These are phyloP conservation scores for Drosophila nr. perissopoda DNA, from an alignment of 2,888 invertebrate genomes.

Conservation along the genomic window DNA sequence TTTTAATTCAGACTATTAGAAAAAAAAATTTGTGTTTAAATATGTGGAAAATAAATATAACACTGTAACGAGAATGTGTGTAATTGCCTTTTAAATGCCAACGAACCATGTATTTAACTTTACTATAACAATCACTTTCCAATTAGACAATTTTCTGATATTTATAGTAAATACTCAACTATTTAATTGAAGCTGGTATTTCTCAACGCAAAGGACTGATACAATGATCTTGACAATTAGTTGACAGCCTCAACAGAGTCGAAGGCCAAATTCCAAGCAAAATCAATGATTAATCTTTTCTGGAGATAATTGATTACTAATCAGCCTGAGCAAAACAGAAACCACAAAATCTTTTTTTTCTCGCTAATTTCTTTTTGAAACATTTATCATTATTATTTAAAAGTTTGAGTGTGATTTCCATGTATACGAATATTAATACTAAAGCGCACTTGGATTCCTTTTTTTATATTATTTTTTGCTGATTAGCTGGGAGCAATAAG, in stretches of 20 bases:
- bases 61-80: neutral
- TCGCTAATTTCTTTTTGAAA: neutral
- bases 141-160: slow-evolving; percentile 16
- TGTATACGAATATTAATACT: neutral
- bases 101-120: slow-evolving; percentile 2
- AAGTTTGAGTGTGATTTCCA: neutral
- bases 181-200: neutral
- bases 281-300: slow-evolving; percentile 4
- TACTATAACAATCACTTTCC: slow-evolving; percentile 21
- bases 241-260: slow-evolving; percentile 1
- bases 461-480: neutral
- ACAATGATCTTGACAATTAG: slow-evolving; percentile 1
- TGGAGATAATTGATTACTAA: slow-evolving; percentile 15
- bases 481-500: neutral
- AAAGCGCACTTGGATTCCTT: neutral
- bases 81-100: slow-evolving; percentile 23
- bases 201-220: neutral
- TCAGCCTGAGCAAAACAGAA: neutral
- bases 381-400: slow-evolving; percentile 5
- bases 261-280: slow-evolving; percentile 1
- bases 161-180: neutral
- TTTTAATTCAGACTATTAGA: too few species aligned
- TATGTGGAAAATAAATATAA: neutral
- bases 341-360: neutral
- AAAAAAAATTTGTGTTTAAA: neutral